Evolutionary conservation across 2,888 invertebrate species (phyloP), one percentile per base, ranked within the genome.

Genomic region (Bursaphelenchus okinawaensis): DNA sequence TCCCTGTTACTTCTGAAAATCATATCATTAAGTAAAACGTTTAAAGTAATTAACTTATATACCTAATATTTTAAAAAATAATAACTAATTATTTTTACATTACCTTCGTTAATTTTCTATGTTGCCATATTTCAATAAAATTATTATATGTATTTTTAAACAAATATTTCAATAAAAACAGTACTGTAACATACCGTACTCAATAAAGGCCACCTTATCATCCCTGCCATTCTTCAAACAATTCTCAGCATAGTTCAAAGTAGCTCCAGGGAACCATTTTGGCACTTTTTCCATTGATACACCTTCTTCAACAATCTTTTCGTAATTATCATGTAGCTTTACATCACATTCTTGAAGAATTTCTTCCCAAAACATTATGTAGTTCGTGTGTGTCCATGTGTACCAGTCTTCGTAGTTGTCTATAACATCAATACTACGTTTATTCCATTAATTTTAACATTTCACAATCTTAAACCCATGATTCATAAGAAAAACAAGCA

Each of bases 191-290:
- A 67, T 78, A 86, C 86, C 84, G 77, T 85, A 83, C 55, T 83
- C 81, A 74, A 85, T 85, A 28, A 87, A 77, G 3, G 86, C 86
- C 2, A 83, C 70, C 62, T 82, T 79, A 76, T 85, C 84, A 52
- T 83, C 75, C 0, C 50, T 27, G 57, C 83, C 83, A 57, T 83
- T 78, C 16, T 86, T 77, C 8, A 87, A 67, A 73, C 76, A 73
- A 27, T 87, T 86, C 76, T 87, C 86, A 0, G 87, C 85, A 82
- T 84, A 87, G 75, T 87, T 87, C 16, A 87, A 76, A 27, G 79
- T 80, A 12, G 84, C 78, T 2, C 86, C 86, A n/a, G 72, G 65
- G 73, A 87, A 87, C 87, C 87, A 87, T 69, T 84, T 82, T 12
- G 87, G 86, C 65, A 86, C 82, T 31, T 84, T 83, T n/a, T 83